Evolutionary conservation across 2,113 vertebrate genomes (phyloP), one percentile per base, ranked within the genome.

Genomic region (Oxyruncus cristatus): DNA sequence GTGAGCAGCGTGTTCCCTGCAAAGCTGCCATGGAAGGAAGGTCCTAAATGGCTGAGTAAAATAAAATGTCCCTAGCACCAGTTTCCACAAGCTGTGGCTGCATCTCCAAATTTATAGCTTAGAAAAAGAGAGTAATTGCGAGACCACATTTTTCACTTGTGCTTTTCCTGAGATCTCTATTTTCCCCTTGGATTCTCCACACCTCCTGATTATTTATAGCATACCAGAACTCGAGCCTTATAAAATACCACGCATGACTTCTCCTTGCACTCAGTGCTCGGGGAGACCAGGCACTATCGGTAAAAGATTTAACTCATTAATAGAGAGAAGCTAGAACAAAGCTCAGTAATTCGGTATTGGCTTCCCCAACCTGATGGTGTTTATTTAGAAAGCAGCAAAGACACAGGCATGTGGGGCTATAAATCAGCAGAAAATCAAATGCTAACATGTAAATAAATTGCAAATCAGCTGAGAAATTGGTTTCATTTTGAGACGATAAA

Each of bases 371-470:
- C 89, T 71, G 94, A 92, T 68, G 63, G 95, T 96, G 97, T 97
- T 97, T 98, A 71, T 95, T 97, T 98, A 97, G 97, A 97, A 98
- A 97, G 94, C 97, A 92, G 95, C 85, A 32, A 92, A 98, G 97
- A 97, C 91, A 75, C 65, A 92, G 91, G 93, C 95, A 18, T 94
- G 96, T 53, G 95, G 96, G 97, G 93, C 96, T 97, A 97, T 98
- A 98, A 98, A 98, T 98, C 98, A 97, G 96, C 97, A 94, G 94
- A 98, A 98, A 98, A 98, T 97, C 97, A 98, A 98, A 98, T 97
- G 97, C 96, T 97, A 98, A 97, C 97, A 97, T 98, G 98, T 98
- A 98, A 98, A 98, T 98, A 97, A 97, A 97, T 98, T 97, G 98
- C 98, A 98, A 98, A 98, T 98, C 98, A 98, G 96, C 96, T 95